These are phyloP conservation scores for Pollenia amentaria DNA, from an alignment of 2,888 invertebrate species.

Conservation along the genomic window DNA sequence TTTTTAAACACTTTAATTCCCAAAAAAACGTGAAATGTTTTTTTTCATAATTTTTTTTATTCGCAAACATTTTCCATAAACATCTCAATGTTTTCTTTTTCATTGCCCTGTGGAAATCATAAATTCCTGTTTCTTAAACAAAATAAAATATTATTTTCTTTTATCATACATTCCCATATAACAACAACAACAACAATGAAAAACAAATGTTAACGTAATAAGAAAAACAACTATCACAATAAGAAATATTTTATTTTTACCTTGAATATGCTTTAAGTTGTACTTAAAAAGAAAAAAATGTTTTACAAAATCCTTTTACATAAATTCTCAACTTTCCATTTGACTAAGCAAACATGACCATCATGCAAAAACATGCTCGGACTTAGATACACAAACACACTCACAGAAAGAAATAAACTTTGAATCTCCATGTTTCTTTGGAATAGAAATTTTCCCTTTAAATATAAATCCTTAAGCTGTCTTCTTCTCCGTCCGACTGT, in stretches of 20 bases:
- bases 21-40: not conserved
- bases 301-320: slow-evolving; percentile 65
- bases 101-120: slow-evolving; percentile 48
- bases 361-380: slow-evolving; percentile 49
- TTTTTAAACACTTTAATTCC: slow-evolving; percentile 1
- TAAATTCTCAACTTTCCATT: slow-evolving; percentile 73
- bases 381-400: not conserved
- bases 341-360: slow-evolving; percentile 72
- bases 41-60: not conserved
- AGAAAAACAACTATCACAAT: slow-evolving; percentile 7
- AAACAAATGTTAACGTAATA: slow-evolving; percentile 11
- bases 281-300: slow-evolving; percentile 47
- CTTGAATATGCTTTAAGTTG: slow-evolving; percentile 56
- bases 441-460: slow-evolving; percentile 33
- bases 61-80: slow-evolving; percentile 34
- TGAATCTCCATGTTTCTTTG: slow-evolving; percentile 26
- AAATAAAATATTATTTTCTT: slow-evolving; percentile 24
- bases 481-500: slow-evolving; percentile 1
- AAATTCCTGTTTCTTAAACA: slow-evolving; percentile 22
- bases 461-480: slow-evolving; percentile 61
- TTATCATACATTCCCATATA: slow-evolving; percentile 16
- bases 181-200: slow-evolving; percentile 4
- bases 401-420: slow-evolving; percentile 14
- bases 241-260: slow-evolving; percentile 37
- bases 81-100: slow-evolving; percentile 35